Evolutionary conservation across 1,140 invertebrate genomes (phyloP).

Genomic region (Armadillidium nasatum): DNA sequence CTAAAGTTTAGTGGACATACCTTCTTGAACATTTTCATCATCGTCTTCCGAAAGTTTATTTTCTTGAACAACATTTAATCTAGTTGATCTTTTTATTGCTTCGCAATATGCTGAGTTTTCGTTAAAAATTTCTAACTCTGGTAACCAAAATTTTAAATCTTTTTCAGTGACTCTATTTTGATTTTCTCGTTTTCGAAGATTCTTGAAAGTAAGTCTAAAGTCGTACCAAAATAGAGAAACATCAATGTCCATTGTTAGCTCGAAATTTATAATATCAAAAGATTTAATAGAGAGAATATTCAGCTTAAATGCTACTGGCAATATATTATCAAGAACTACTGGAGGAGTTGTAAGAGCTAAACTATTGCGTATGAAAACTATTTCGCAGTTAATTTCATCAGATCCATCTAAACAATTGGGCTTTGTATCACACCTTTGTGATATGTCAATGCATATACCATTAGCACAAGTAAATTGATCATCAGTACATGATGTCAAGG

Average conservation of each 20-base stretch:
- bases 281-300: background rate
- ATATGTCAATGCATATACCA: conserved; percentile 44
- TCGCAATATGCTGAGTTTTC: background rate
- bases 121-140: background rate
- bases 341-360: background rate
- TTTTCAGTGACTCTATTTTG: background rate
- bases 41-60: background rate
- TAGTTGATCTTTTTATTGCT: background rate
- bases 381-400: conserved; percentile 46
- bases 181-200: background rate
- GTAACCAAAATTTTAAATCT: background rate
- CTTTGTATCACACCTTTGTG: conserved; percentile 52
- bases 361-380: background rate
- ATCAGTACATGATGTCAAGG: conserved; percentile 21
- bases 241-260: background rate
- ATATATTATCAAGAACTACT: background rate
- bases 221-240: background rate
- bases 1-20: background rate
- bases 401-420: conserved; percentile 55
- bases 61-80: background rate
- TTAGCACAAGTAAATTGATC: conserved; percentile 45
- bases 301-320: background rate
- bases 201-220: background rate
- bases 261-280: background rate
- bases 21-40: background rate